Base-by-base conservation (phyloP, 1,140 invertebrate genomes). In the Phortica variegata region DNA sequence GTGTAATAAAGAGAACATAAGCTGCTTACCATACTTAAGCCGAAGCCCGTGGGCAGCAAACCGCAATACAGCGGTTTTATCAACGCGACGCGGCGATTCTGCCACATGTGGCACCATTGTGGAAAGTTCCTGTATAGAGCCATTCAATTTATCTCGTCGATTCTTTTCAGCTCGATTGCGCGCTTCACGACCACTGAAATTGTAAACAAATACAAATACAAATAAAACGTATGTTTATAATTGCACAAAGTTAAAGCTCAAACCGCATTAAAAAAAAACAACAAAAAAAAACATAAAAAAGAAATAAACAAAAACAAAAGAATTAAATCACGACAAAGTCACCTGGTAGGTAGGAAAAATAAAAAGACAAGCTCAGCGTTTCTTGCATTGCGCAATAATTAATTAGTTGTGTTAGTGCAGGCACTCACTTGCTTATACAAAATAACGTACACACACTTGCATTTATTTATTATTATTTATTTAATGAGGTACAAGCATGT, bases 91-190 rank as follows among this genome's bases (percentile, higher is more conserved):
- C 0, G 86, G 81, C 50, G 90, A 87, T 61, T 83, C 85, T 8
- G 87, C 83, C 26, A 93, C 87, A 58, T 89, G 85, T 1, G 91
- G 92, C 20, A 96, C 87, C 56, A 95, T 80, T 8, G 82, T 79
- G 0, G 90, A 88, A 60, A 97, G 79, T 63, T 90, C 85, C 7
- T 83, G 83, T 49, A 97, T 94, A 56, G 87, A 92, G 15, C 84
- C 83, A 75, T 95, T 95, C 42, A 95, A 81, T 65, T 90, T 93
- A 70, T 95, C 92, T 1, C 93, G 80, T 7, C 94, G 80, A 71
- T 90, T 85, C 74, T 95, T 95, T 66, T 97, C 94, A 1, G 90
- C 90, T 61, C 84, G 80, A 73, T 93, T 94, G 31, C 91, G 80
- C 48, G 86, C 83, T 58, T 88, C 83, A 12, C 90, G 80, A 23